Evolutionary conservation across 2,113 vertebrate genomes (phyloP).

Genomic region (Pleuronectes platessa): DNA sequence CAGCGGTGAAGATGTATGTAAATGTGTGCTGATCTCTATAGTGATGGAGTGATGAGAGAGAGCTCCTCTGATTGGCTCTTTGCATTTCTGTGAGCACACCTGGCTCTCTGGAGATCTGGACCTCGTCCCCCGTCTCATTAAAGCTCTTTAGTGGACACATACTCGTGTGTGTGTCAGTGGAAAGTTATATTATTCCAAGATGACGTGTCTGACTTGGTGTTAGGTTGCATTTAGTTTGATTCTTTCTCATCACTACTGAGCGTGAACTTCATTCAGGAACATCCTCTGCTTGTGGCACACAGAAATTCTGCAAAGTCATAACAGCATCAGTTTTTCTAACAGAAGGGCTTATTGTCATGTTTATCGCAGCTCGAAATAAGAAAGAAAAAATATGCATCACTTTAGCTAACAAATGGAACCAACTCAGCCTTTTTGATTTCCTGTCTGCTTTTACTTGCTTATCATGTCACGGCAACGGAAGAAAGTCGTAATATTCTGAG

Average conservation of each 20-base stretch:
- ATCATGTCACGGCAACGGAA: too few species aligned
- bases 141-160: conserved; percentile 31
- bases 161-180: neutral
- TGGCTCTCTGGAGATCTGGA: conserved; percentile 35
- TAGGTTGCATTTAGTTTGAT: neutral
- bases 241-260: neutral
- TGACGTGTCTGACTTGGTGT: neutral
- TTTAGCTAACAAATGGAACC: too few species aligned
- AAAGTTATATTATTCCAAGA: conserved; percentile 9
- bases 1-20: conserved; percentile 44
- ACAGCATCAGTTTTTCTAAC: neutral
- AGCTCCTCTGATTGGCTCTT: conserved; percentile 42
- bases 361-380: neutral
- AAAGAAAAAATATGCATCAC: too few species aligned
- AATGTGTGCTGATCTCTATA: conserved; percentile 71
- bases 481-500: too few species aligned
- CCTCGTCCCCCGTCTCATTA: conserved; percentile 24
- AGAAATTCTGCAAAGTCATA: neutral
- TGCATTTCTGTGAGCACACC: conserved; percentile 54
- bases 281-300: neutral
- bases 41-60: conserved; percentile 57
- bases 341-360: neutral
- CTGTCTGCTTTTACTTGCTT: too few species aligned
- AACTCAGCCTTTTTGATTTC: too few species aligned
- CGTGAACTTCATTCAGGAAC: neutral